Evolutionary conservation across 2,797 vertebrate species (phyloP).

Genomic region (Eulemur albifrons): DNA sequence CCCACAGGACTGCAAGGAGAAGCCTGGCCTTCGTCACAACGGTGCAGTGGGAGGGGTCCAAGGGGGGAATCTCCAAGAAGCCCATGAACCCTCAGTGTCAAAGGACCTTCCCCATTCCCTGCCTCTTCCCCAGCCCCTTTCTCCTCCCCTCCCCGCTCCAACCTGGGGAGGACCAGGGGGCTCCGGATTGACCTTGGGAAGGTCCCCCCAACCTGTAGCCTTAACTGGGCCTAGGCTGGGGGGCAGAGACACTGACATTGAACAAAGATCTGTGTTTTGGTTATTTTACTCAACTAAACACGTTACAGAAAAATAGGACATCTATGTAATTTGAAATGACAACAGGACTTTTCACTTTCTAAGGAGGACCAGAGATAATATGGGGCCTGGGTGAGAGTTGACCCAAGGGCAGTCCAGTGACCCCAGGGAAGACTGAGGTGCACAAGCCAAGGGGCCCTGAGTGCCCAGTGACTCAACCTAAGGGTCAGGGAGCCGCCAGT

Average conservation of each 20-base stretch:
- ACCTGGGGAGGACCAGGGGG: not conserved
- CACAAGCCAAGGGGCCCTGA: rapidly evolving
- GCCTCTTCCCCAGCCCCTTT: too few relatives aligned
- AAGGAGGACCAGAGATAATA: not conserved
- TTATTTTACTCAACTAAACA: not conserved
- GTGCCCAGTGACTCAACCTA: rapidly evolving
- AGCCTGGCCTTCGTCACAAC: not conserved
- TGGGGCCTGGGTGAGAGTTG: not conserved
- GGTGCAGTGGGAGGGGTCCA: rapidly evolving
- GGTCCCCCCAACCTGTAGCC: too few relatives aligned
- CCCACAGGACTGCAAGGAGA: not conserved
- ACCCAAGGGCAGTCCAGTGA: not conserved
- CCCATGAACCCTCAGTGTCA: not conserved
- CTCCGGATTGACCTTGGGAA: too few relatives aligned
- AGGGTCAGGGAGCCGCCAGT: rapidly evolving
- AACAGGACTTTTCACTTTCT: not conserved
- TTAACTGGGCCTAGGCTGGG: not conserved
- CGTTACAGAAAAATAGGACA: not conserved
- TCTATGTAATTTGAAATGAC: not conserved
- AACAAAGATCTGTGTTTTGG: not conserved
- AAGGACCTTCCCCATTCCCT: not conserved
- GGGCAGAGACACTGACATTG: not conserved
- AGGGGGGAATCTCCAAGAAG: not conserved
- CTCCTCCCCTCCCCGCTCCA: not conserved
- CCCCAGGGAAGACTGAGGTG: not conserved